Conservation (phyloP, 1,140 invertebrate genomes). For the Cydia amplana region DNA sequence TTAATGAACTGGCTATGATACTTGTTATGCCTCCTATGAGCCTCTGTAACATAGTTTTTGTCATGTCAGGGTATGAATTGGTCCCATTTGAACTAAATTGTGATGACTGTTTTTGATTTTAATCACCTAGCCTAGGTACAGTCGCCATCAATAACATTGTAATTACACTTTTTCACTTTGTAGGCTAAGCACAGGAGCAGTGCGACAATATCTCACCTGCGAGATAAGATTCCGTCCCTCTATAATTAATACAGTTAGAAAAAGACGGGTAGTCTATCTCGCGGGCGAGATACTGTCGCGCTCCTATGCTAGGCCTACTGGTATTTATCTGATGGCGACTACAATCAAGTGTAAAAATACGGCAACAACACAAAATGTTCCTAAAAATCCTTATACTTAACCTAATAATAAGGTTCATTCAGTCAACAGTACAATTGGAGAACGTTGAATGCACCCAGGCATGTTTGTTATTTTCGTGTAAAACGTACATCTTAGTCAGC, state of each 20-base stretch:
- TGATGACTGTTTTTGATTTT: conserved; percentile 1
- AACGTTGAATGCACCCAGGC: no score
- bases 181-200: no score
- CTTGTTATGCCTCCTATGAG: not conserved
- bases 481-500: not conserved
- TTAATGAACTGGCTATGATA: not conserved
- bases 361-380: not conserved
- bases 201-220: no score
- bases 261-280: no score
- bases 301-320: not conserved
- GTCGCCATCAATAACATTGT: not conserved
- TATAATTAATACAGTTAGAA: no score
- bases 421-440: no score
- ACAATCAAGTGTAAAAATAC: conserved; percentile 10
- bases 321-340: not conserved
- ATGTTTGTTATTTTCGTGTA: no score
- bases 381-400: not conserved
- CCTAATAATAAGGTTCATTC: no score
- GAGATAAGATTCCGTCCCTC: no score
- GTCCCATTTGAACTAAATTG: not conserved
- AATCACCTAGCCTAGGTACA: not conserved
- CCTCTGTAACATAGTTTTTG: not conserved
- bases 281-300: no score
- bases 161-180: not conserved
- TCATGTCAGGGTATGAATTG: not conserved